These are phyloP conservation scores for Limnephilus lunatus DNA, from an alignment of 2,888 invertebrate genomes.

Conservation along the genomic window DNA sequence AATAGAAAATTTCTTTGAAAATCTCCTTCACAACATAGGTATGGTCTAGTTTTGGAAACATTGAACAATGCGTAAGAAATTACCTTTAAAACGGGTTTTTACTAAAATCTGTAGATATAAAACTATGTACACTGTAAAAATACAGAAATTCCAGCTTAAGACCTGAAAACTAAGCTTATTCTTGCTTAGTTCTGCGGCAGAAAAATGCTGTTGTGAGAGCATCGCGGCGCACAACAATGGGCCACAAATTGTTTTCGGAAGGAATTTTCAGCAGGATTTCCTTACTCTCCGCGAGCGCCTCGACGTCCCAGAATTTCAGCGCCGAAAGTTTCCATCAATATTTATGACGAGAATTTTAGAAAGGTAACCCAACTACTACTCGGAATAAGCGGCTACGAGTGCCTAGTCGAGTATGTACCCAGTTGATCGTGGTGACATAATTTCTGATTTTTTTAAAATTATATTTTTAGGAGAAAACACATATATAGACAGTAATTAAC, in stretches of 20 bases:
- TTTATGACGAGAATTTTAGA: slow-evolving; percentile 59
- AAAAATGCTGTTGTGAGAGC: slow-evolving; percentile 54
- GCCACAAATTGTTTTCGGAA: slow-evolving; percentile 66
- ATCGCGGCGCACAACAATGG: slow-evolving; percentile 62
- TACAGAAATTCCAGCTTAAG: neutral
- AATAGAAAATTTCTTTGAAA: too few species aligned
- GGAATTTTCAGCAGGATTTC: slow-evolving; percentile 64
- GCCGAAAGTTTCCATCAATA: slow-evolving; percentile 62
- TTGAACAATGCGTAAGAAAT: too few species aligned
- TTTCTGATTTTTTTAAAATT: neutral
- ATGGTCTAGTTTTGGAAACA: too few species aligned
- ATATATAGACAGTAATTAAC: too few species aligned
- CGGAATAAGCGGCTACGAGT: neutral
- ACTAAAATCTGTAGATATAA: neutral
- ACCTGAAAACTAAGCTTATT: neutral
- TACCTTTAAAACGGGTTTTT: too few species aligned
- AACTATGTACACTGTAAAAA: neutral
- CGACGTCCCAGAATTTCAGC: slow-evolving; percentile 28
- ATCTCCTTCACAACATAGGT: too few species aligned
- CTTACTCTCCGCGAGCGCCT: slow-evolving; percentile 47
- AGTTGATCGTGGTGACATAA: neutral
- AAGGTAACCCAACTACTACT: neutral
- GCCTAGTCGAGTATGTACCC: neutral
- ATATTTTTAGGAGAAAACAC: too few species aligned
- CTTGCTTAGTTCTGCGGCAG: neutral